Evolutionary conservation across 2,797 vertebrate genomes (phyloP).

Genomic region (Enoplosus armatus): DNA sequence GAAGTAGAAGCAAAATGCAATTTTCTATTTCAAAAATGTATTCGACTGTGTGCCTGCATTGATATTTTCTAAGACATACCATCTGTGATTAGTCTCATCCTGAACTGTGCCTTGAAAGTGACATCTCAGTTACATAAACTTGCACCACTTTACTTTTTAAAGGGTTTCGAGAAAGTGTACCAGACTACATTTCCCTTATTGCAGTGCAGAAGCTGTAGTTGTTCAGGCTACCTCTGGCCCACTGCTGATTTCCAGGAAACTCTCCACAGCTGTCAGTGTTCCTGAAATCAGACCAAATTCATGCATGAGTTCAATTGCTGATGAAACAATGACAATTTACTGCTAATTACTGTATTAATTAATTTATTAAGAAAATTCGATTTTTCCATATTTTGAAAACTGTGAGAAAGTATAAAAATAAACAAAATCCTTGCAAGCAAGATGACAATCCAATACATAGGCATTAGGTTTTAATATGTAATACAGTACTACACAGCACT

Average conservation of each 20-base stretch:
- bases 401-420: background rate
- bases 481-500: background rate
- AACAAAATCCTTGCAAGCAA: background rate
- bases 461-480: background rate
- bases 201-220: background rate
- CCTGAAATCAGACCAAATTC: slow-evolving; percentile 78
- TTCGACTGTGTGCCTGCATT: background rate
- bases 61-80: background rate
- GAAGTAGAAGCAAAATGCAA: background rate
- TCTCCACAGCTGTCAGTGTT: slow-evolving; percentile 91
- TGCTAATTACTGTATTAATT: background rate
- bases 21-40: background rate
- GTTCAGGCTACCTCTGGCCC: slow-evolving; percentile 86
- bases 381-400: background rate
- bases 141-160: background rate
- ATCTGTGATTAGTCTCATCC: background rate
- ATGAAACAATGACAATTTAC: background rate
- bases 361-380: background rate
- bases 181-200: slow-evolving; percentile 18
- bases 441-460: background rate
- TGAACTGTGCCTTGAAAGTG: background rate
- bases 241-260: slow-evolving; percentile 86
- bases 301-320: background rate
- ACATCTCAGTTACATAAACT: background rate
- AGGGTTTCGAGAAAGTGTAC: background rate